Conservation (phyloP, 1,140 invertebrate genomes). For the Palaemon carinicauda region DNA sequence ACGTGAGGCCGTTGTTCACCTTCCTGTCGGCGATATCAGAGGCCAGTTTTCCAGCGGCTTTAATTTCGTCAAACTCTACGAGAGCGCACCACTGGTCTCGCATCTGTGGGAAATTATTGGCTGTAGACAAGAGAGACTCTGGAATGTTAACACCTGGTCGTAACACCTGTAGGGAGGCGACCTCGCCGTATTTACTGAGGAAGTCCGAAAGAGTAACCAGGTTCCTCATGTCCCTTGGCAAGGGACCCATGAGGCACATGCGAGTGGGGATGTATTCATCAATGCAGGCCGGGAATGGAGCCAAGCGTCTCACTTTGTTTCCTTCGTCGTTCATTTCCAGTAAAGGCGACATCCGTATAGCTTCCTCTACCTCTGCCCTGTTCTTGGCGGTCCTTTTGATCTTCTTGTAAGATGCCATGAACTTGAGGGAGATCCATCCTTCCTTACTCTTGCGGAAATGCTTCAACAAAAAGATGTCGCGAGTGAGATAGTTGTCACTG, state of each 20-base stretch:
- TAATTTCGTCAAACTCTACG: slow-evolving; percentile 78
- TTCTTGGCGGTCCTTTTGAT: slow-evolving; percentile 91
- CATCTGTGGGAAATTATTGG: slow-evolving; percentile 66
- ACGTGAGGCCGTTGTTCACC: neutral
- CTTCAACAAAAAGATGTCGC: slow-evolving; percentile 93
- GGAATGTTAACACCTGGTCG: slow-evolving; percentile 86
- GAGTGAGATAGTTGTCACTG: slow-evolving; percentile 91
- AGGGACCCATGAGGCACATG: slow-evolving; percentile 84
- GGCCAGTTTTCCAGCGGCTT: neutral
- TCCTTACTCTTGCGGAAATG: slow-evolving; percentile 93
- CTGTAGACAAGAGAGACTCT: slow-evolving; percentile 68
- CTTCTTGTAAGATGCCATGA: slow-evolving; percentile 91
- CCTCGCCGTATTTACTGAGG: slow-evolving; percentile 85
- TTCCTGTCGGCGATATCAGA: neutral
- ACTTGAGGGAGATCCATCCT: slow-evolving; percentile 90
- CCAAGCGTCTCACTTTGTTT: slow-evolving; percentile 84
- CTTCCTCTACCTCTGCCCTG: slow-evolving; percentile 87
- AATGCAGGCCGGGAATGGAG: slow-evolving; percentile 86
- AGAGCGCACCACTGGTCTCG: slow-evolving; percentile 73
- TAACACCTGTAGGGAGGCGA: slow-evolving; percentile 83
- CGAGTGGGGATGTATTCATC: slow-evolving; percentile 83
- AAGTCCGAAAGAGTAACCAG: slow-evolving; percentile 88
- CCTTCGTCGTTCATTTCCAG: slow-evolving; percentile 89
- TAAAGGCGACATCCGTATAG: slow-evolving; percentile 78
- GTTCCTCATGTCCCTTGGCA: slow-evolving; percentile 82